Conservation (phyloP, 1,140 invertebrate species). For the Argopecten irradians region DNA sequence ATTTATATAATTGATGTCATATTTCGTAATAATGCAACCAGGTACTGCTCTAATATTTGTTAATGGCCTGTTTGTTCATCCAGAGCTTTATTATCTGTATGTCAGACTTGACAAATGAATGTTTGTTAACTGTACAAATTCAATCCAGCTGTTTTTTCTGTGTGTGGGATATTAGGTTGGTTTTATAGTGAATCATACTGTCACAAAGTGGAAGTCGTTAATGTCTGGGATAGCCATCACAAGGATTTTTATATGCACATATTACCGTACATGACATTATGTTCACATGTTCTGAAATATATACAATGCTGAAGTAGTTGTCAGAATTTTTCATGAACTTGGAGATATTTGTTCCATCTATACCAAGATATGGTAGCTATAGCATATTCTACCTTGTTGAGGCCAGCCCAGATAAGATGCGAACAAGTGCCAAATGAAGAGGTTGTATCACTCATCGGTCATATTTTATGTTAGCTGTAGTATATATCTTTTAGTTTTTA, state of each 20-base stretch:
- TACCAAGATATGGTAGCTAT: not conserved
- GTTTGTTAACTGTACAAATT: not conserved
- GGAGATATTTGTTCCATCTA: not conserved
- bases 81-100: not conserved
- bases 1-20: not conserved
- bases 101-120: not conserved
- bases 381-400: not conserved
- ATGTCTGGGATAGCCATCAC: not conserved
- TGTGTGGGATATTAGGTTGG: not conserved
- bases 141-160: not conserved
- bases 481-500: not conserved
- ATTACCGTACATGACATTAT: not conserved
- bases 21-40: not conserved
- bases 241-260: not conserved
- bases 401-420: not conserved
- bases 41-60: not conserved
- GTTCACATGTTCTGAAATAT: too few relatives aligned
- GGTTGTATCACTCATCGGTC: not conserved
- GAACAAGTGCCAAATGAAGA: not conserved
- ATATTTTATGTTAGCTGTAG: not conserved
- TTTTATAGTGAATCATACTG: slow-evolving; percentile 13
- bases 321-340: too few relatives aligned
- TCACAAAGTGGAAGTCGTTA: not conserved
- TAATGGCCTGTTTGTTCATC: not conserved
- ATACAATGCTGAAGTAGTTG: too few relatives aligned